phyloP scores from a whole-genome alignment of 2,113 vertebrate species.

The Uria lomvia region DNA sequence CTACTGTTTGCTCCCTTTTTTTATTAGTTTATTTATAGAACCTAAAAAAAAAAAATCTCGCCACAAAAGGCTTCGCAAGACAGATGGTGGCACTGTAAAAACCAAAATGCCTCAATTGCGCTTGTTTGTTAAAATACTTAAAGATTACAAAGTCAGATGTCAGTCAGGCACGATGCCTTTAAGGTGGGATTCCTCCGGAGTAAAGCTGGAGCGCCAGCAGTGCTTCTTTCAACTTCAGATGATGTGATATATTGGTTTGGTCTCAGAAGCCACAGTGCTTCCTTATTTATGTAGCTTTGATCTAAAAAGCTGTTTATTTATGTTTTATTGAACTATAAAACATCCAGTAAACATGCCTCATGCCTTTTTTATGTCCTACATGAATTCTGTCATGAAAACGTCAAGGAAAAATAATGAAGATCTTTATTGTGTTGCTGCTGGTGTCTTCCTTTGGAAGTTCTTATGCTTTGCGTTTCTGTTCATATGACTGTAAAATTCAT shows the following conservation, averaged over 20 bases:
- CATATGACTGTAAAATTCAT: background rate
- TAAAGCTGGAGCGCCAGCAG: background rate
- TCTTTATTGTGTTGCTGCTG: conserved; percentile 7
- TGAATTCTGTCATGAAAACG: conserved; percentile 28
- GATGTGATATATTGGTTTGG: conserved; percentile 22
- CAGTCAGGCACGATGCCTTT: background rate
- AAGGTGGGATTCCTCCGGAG: background rate
- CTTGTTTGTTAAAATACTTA: background rate
- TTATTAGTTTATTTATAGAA: background rate
- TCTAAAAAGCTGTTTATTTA: conserved; percentile 76
- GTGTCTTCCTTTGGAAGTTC: conserved; percentile 43
- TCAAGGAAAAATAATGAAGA: conserved; percentile 1
- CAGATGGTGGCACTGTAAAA: background rate
- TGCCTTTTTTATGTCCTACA: conserved; percentile 40
- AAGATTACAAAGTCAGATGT: background rate
- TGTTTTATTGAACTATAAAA: conserved; percentile 73
- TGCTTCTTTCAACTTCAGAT: background rate
- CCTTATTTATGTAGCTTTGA: conserved; percentile 69
- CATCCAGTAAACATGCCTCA: conserved; percentile 51
- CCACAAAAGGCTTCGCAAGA: background rate
- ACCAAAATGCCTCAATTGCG: background rate
- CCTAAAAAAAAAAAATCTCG: background rate
- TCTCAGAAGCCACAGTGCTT: conserved; percentile 60
- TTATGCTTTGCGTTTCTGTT: background rate
- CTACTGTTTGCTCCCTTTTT: background rate